Evolutionary conservation across 2,113 vertebrate species (phyloP).

Genomic region (Condylura cristata): DNA sequence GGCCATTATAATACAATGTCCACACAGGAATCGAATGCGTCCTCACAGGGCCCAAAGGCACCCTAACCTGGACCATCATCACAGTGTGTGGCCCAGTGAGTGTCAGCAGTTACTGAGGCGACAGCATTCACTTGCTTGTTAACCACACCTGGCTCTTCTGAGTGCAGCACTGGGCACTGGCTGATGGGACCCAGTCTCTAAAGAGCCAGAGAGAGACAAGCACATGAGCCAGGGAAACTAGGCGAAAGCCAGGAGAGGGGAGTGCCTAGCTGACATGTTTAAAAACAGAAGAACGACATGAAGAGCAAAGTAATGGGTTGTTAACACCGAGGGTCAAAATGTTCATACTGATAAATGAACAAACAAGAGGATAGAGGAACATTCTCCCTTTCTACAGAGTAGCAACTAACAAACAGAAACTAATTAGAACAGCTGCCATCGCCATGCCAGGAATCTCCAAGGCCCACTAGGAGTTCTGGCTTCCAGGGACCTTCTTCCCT

Average conservation of each 20-base stretch:
- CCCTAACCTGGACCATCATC: not conserved
- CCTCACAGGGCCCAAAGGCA: not conserved
- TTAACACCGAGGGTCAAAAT: not conserved
- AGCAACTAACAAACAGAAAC: not conserved
- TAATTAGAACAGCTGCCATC: not conserved
- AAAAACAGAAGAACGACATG: not conserved
- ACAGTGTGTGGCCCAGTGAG: not conserved
- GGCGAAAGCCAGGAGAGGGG: not conserved
- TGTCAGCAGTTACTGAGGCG: not conserved
- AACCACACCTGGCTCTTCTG: no score
- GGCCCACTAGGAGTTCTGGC: not conserved
- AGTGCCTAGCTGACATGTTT: fast-evolving
- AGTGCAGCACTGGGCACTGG: not conserved
- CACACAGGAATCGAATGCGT: not conserved
- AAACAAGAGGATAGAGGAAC: not conserved
- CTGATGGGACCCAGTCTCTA: fast-evolving
- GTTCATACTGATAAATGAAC: not conserved
- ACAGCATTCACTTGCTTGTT: no score
- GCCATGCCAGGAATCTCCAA: not conserved
- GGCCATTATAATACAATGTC: not conserved
- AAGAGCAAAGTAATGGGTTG: not conserved
- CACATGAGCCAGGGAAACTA: not conserved
- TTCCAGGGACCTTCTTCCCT: not conserved
- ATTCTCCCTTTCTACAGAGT: not conserved
- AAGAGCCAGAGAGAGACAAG: not conserved